phyloP scores from a whole-genome alignment of 30 jellyfish, hydroid and myxozoan genomes.

The Rhopilema esculentum region DNA sequence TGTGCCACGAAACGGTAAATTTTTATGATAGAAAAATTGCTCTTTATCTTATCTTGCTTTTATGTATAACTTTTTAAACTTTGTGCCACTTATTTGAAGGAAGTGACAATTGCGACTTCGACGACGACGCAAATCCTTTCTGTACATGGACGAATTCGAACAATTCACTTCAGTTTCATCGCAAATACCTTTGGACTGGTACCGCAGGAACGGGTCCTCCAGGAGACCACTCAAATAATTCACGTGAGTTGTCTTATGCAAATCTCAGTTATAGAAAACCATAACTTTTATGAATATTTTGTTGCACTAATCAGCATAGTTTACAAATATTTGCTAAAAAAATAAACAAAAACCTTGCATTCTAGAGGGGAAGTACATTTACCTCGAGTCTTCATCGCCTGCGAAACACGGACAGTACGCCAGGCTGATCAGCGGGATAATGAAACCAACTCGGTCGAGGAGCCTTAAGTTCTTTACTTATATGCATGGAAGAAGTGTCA shows the following conservation, averaged over 20 bases:
- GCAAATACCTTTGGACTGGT: conserved; percentile 68
- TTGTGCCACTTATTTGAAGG: conserved; percentile 10
- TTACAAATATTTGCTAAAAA: neutral
- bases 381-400: conserved; percentile 60
- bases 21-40: no score
- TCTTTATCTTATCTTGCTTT: no score
- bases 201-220: conserved; percentile 74
- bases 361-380: conserved; percentile 65
- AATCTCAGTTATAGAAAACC: neutral
- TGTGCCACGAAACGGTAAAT: no score
- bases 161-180: conserved; percentile 41
- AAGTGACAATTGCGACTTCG: conserved; percentile 63
- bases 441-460: conserved; percentile 42
- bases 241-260: conserved; percentile 22
- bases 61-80: no score
- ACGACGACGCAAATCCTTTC: conserved; percentile 52
- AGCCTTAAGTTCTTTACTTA: conserved; percentile 46
- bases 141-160: conserved; percentile 59
- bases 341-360: neutral
- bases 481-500: conserved; percentile 66
- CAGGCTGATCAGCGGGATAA: conserved; percentile 35
- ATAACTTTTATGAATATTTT: no score
- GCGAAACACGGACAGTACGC: conserved; percentile 67
- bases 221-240: conserved; percentile 66
- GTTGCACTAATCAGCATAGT: no score